Evolutionary conservation across 2,797 vertebrate species (phyloP).

Genomic region (Coluber constrictor): DNA sequence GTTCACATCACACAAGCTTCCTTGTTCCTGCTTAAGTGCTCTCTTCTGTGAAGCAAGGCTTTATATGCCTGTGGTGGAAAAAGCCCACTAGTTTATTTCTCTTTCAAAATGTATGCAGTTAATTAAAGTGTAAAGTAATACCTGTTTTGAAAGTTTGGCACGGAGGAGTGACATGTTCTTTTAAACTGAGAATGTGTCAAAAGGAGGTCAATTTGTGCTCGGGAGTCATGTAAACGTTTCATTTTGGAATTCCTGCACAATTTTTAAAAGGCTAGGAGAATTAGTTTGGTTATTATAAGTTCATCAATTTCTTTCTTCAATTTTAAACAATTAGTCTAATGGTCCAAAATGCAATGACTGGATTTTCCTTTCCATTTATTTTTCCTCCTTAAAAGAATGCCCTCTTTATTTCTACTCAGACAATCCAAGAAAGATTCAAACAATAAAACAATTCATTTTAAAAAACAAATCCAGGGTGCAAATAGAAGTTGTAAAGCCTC

Average conservation of each 20-base stretch:
- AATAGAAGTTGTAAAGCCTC: not conserved
- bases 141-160: slow-evolving; percentile 63
- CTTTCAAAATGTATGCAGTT: slow-evolving; percentile 62
- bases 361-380: not conserved
- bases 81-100: slow-evolving; percentile 64
- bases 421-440: not conserved
- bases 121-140: slow-evolving; percentile 71
- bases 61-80: slow-evolving; percentile 65
- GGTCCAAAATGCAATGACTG: slow-evolving; percentile 24
- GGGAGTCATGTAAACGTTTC: not conserved
- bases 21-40: slow-evolving; percentile 71
- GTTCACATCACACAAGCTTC: slow-evolving; percentile 66
- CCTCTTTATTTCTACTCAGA: not conserved
- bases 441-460: not conserved
- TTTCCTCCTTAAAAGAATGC: not conserved
- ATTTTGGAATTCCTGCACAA: slow-evolving; percentile 38
- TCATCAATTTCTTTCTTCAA: slow-evolving; percentile 15
- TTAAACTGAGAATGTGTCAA: slow-evolving; percentile 51
- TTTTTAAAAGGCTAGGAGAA: slow-evolving; percentile 28
- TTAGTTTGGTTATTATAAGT: not conserved
- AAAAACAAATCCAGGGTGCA: not conserved
- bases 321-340: slow-evolving; percentile 19
- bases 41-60: slow-evolving; percentile 66
- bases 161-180: slow-evolving; percentile 60
- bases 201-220: slow-evolving; percentile 59